A percentile compares a stretch with the other conserved stretches of the same genome.
These are phyloP conservation scores for Tenthredo distinguenda DNA, from an alignment of 2,888 invertebrate genomes.

Conservation along the genomic window DNA sequence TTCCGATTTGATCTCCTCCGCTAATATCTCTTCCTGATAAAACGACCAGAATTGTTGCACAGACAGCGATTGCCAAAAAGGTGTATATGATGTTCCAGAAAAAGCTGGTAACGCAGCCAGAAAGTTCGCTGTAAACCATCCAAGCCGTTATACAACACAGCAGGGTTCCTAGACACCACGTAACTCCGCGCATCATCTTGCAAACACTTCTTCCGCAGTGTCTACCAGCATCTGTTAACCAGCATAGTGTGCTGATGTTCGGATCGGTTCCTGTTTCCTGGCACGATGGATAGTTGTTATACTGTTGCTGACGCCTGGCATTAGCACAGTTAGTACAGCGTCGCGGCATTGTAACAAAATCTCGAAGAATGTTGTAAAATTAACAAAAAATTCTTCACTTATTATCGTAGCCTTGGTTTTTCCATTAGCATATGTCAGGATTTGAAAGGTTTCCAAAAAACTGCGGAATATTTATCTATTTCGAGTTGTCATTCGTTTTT, in stretches of 20 bases:
- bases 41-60: constrained; percentile 49
- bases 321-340: constrained; percentile 43
- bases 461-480: background rate
- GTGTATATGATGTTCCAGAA: constrained; percentile 57
- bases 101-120: constrained; percentile 55
- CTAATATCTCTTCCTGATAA: constrained; percentile 5
- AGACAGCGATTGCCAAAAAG: constrained; percentile 56
- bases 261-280: constrained; percentile 45
- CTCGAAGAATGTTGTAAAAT: background rate
- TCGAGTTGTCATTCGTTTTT: background rate
- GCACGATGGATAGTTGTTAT: background rate
- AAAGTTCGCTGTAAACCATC: constrained; percentile 59
- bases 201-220: constrained; percentile 34
- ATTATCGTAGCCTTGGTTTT: background rate
- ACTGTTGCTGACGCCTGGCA: constrained; percentile 35
- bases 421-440: background rate
- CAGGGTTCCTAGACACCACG: background rate
- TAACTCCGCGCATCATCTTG: constrained; percentile 27
- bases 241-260: background rate
- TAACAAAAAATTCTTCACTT: background rate
- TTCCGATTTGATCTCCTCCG: constrained; percentile 5
- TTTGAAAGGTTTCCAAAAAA: constrained; percentile 21
- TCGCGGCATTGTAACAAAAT: constrained; percentile 28
- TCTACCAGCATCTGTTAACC: background rate
- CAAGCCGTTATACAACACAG: constrained; percentile 41